phyloP scores from a whole-genome alignment of 1,140 invertebrate genomes.

The Hydropsyche tenuis region DNA sequence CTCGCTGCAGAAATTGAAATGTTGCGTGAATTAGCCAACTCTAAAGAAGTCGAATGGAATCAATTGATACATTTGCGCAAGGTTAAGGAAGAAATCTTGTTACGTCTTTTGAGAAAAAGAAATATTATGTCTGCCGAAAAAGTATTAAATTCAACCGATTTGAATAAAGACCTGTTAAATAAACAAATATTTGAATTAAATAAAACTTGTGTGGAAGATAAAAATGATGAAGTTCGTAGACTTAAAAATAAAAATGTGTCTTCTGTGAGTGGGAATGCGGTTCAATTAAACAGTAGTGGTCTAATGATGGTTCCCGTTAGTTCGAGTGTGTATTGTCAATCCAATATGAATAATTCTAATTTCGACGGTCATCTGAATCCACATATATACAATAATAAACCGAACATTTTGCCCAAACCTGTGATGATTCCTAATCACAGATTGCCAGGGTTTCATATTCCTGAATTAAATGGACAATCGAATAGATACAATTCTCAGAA shows the following conservation, averaged over 20 bases:
- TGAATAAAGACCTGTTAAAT: conserved; percentile 28
- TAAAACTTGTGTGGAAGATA: conserved; percentile 39
- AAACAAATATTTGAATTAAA: conserved; percentile 38
- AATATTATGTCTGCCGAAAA: conserved; percentile 55
- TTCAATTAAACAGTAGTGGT: conserved; percentile 36
- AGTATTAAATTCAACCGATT: conserved; percentile 31
- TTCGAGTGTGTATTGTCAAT: conserved; percentile 33
- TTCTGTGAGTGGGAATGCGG: conserved; percentile 1
- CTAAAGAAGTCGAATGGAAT: conserved; percentile 86
- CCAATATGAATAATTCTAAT: conserved; percentile 31
- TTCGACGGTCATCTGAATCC: conserved; percentile 36
- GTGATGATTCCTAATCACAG: conserved; percentile 56
- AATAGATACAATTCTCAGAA: conserved; percentile 56
- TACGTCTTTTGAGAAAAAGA: conserved; percentile 70
- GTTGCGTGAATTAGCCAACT: conserved; percentile 70
- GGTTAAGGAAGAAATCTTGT: conserved; percentile 79
- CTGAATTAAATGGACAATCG: conserved; percentile 62
- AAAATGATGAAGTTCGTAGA: conserved; percentile 34
- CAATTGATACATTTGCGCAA: conserved; percentile 79
- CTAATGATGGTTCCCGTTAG: conserved; percentile 31
- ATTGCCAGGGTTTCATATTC: conserved; percentile 55
- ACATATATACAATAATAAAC: conserved; percentile 28
- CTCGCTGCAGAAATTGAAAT: conserved; percentile 69
- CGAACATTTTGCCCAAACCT: conserved; percentile 57
- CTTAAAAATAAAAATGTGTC: conserved; percentile 21